Conservation (phyloP, 2,113 vertebrate genomes). For the Clinocottus analis region DNA sequence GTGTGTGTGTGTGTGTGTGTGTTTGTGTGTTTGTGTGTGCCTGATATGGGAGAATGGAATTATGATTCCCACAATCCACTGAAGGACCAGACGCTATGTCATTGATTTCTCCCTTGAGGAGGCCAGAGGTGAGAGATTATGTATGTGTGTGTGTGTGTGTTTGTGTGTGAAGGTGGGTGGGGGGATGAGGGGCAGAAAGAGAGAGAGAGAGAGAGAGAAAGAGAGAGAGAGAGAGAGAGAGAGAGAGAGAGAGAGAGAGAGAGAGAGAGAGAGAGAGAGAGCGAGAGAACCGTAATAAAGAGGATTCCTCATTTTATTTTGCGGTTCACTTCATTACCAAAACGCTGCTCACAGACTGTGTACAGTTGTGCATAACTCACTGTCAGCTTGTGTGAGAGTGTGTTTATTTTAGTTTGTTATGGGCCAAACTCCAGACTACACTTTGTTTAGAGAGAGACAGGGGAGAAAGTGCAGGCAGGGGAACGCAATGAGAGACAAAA, state of each 20-base stretch:
- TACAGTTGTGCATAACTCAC: constrained; percentile 37
- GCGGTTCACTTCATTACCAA: constrained; percentile 51
- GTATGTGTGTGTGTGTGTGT: constrained; percentile 10
- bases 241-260: too few relatives aligned
- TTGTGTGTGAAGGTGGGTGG: too few relatives aligned
- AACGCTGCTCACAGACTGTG: constrained; percentile 37
- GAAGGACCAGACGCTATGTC: constrained; percentile 72
- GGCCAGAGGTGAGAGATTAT: constrained; percentile 47
- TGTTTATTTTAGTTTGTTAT: constrained; percentile 52
- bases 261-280: neutral
- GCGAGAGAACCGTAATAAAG: neutral
- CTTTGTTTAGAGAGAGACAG: constrained; percentile 42
- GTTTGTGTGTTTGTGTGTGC: constrained; percentile 9
- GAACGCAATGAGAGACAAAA: constrained; percentile 4
- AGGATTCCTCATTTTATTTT: constrained; percentile 30
- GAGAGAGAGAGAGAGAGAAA: too few relatives aligned
- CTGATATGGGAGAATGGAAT: constrained; percentile 67
- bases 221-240: too few relatives aligned
- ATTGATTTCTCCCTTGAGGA: constrained; percentile 53
- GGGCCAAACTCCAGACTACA: constrained; percentile 49
- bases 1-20: constrained; percentile 38
- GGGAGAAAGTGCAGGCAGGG: constrained; percentile 7
- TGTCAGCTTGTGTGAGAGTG: constrained; percentile 23
- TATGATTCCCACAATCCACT: constrained; percentile 71
- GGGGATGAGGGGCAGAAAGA: too few relatives aligned